Percentiles rank a stretch among this genome's conserved stretches.
Evolutionary conservation across 2,797 vertebrate genomes (phyloP).

Genomic region (Novumbra hubbsi): DNA sequence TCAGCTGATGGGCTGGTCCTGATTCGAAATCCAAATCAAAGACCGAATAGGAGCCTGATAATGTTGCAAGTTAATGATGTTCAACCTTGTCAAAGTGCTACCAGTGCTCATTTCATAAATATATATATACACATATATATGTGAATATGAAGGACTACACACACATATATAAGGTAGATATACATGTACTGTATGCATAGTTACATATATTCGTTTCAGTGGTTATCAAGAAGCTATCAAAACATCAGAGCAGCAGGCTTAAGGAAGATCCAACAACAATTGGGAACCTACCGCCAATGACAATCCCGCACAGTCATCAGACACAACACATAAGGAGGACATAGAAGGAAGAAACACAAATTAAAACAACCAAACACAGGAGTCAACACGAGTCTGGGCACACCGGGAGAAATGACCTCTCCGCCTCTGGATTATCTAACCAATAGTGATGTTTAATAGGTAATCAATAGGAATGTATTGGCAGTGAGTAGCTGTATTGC

Average conservation of each 20-base stretch:
- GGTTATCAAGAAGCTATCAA: slow-evolving; percentile 83
- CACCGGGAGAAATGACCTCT: slow-evolving; percentile 90
- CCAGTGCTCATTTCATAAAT: slow-evolving; percentile 77
- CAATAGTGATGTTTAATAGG: background rate
- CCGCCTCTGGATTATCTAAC: slow-evolving; percentile 27
- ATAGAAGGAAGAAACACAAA: slow-evolving; percentile 99
- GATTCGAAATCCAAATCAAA: slow-evolving; percentile 55
- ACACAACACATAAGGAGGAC: slow-evolving; percentile 99
- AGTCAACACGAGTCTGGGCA: slow-evolving; percentile 74
- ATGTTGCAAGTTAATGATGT: slow-evolving; percentile 77
- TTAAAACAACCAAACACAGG: slow-evolving; percentile 98
- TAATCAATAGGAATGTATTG: background rate
- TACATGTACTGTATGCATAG: slow-evolving; percentile 81
- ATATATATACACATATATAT: slow-evolving; percentile 77
- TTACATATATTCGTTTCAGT: slow-evolving; percentile 83
- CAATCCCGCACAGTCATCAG: slow-evolving; percentile 99
- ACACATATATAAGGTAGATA: slow-evolving; percentile 78
- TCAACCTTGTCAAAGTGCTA: slow-evolving; percentile 88
- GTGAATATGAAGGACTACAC: slow-evolving; percentile 73
- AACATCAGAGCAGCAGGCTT: slow-evolving; percentile 85
- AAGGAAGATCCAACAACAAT: slow-evolving; percentile 88
- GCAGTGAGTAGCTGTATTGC: background rate
- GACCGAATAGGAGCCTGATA: slow-evolving; percentile 47
- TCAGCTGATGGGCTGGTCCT: slow-evolving; percentile 37
- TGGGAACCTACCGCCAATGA: slow-evolving; percentile 97